Conservation (phyloP, 1,140 invertebrate species). For the Vollenhovia emeryi region DNA sequence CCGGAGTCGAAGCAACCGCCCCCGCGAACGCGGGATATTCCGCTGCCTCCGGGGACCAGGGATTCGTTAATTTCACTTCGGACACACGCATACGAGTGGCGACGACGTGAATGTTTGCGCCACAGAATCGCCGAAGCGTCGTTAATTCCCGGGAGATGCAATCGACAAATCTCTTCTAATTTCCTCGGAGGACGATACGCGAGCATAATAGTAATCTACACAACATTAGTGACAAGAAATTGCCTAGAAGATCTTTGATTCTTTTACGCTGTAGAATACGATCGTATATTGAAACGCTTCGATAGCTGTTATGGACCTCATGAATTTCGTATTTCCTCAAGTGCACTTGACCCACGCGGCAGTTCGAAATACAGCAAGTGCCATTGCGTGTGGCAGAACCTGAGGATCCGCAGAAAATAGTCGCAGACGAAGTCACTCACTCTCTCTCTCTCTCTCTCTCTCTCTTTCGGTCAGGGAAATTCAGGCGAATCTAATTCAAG, state of each 20-base stretch:
- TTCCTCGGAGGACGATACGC: conserved; percentile 34
- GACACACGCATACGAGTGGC: conserved; percentile 70
- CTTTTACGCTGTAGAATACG: neutral
- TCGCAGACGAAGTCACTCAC: conserved; percentile 6
- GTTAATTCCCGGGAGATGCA: conserved; percentile 60
- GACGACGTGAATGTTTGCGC: conserved; percentile 65
- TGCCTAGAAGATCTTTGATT: neutral
- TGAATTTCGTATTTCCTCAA: neutral
- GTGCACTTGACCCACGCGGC: neutral
- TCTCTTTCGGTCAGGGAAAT: conserved; percentile 71
- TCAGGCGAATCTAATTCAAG: conserved; percentile 76
- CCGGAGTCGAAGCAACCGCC: conserved; percentile 47
- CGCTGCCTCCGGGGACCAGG: conserved; percentile 77
- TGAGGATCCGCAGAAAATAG: neutral
- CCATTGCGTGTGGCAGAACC: neutral
- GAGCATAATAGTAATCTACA: neutral
- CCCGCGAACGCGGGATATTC: conserved; percentile 74
- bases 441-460: neutral
- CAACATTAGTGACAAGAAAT: neutral
- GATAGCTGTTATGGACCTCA: neutral
- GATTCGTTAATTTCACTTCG: conserved; percentile 82
- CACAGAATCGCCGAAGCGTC: conserved; percentile 74
- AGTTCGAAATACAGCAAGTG: neutral
- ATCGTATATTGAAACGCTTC: neutral
- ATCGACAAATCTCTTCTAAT: conserved; percentile 62